Conservation (phyloP, 2,797 vertebrate genomes). For the Hemibagrus guttatus region DNA sequence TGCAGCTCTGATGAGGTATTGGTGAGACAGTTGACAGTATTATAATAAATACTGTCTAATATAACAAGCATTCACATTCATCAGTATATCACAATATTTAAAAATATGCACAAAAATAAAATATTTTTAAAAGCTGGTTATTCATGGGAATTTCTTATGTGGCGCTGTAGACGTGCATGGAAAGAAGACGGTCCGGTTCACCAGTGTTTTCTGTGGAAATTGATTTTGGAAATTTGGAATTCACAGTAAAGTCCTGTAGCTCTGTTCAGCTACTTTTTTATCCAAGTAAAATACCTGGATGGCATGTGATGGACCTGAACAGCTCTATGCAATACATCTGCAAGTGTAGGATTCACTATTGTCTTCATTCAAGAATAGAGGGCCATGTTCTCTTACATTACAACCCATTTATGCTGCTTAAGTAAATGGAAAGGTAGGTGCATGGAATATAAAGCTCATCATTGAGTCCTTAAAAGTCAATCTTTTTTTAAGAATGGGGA, state of each 20-base stretch:
- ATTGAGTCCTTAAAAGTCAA: no score
- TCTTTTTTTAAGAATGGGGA: conserved; percentile 1
- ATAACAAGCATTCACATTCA: no score
- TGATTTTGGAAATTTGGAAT: background rate
- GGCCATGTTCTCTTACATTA: background rate
- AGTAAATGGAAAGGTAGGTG: background rate
- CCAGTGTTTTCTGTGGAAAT: background rate
- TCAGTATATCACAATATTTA: no score
- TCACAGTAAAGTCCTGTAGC: background rate
- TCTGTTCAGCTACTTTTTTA: background rate
- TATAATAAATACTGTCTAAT: no score
- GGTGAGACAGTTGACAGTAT: no score
- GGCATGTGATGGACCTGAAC: background rate
- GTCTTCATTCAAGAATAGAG: background rate
- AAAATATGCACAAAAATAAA: no score
- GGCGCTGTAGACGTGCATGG: background rate
- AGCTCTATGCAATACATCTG: background rate
- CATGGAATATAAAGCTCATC: background rate
- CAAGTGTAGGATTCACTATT: background rate
- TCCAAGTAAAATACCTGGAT: background rate
- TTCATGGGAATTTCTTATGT: background rate
- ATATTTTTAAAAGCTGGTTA: no score
- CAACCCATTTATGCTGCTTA: background rate
- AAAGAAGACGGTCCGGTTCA: background rate
- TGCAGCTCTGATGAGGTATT: no score